Evolutionary conservation across 2,113 vertebrate genomes (phyloP).

Genomic region (Callocephalon fimbriatum): DNA sequence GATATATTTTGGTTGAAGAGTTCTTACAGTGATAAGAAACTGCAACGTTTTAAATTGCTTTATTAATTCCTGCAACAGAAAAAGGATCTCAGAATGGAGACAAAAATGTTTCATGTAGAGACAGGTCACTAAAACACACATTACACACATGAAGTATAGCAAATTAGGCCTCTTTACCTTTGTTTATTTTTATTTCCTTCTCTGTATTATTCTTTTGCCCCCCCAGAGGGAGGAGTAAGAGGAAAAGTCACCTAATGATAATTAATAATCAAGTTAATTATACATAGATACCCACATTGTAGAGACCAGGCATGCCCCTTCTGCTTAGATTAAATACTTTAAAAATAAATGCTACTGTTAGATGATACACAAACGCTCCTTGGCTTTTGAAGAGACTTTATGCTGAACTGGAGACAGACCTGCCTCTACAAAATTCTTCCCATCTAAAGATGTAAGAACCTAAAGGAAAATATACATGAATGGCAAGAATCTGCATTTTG

Average conservation of each 20-base stretch:
- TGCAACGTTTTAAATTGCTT: background rate
- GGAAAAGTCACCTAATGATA: background rate
- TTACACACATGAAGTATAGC: background rate
- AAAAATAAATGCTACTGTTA: background rate
- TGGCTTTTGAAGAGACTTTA: background rate
- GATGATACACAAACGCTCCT: background rate
- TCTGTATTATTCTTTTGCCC: background rate
- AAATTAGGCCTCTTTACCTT: background rate
- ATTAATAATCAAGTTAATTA: background rate
- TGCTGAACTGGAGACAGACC: background rate
- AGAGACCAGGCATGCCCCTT: background rate
- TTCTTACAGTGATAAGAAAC: background rate
- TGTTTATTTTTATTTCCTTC: background rate
- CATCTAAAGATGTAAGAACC: background rate
- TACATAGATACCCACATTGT: background rate
- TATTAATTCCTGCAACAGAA: constrained; percentile 36
- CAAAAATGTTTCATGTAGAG: background rate
- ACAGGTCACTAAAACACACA: background rate
- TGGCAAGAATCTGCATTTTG: background rate
- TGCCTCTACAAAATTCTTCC: background rate
- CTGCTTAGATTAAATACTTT: background rate
- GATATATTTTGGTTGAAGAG: background rate
- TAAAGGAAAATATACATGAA: background rate
- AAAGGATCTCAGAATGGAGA: background rate
- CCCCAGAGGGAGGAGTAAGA: background rate